Conservation (phyloP, 2,113 vertebrate species). For the Sigmodon hispidus region DNA sequence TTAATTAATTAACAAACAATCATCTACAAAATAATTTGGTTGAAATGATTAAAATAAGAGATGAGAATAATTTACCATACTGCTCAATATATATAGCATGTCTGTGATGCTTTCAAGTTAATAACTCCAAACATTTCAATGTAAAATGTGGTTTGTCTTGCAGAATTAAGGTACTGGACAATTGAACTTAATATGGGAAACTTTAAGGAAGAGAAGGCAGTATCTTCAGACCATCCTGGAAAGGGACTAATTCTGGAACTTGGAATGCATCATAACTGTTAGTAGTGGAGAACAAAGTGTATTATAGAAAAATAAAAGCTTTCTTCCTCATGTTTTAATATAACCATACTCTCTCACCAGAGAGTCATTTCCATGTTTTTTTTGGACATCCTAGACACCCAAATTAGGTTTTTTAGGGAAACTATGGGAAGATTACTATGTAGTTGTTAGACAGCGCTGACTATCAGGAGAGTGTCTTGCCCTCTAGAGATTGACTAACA, state of each 20-base stretch:
- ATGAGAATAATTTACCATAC: background rate
- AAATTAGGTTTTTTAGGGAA: background rate
- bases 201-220: background rate
- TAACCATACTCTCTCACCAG: background rate
- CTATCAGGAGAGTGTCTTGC: background rate
- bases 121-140: background rate
- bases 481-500: background rate
- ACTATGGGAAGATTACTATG: background rate
- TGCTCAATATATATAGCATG: background rate
- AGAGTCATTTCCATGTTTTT: fast-evolving
- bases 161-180: background rate
- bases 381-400: no score
- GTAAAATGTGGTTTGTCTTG: background rate
- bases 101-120: background rate
- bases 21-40: background rate
- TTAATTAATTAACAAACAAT: background rate
- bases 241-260: background rate
- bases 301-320: background rate
- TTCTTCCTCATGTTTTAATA: background rate
- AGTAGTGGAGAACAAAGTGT: background rate
- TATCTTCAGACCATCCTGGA: fast-evolving
- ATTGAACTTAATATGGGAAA: background rate
- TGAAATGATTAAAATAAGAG: background rate
- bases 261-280: background rate
- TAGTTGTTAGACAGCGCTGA: background rate